Base-by-base conservation (phyloP, 1,140 invertebrate genomes). In the Pentalonia nigronervosa region DNA sequence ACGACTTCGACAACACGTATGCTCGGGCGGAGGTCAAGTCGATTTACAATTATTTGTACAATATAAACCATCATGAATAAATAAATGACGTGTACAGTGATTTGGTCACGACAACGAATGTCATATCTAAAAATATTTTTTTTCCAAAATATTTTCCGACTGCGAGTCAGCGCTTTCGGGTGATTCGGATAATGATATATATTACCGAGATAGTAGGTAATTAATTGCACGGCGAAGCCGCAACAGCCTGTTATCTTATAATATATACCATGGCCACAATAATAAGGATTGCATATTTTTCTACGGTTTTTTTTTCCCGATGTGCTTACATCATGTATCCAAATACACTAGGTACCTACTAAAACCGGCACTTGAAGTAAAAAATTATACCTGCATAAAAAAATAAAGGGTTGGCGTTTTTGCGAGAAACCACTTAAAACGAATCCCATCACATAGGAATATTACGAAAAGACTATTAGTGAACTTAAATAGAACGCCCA, bases 331-430 rank as follows among this genome's bases (percentile, higher is more conserved):
- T 30, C 23, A 60, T 60, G 56, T 67, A n/a, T 25, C 60, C 30
- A 0, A n/a, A 30, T 30, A 30, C 25, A 30, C 30, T n/a, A 67
- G 7, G 7, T 0, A 9, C 0, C 11, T 0, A 9, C 0, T 14
- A 30, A 67, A 67, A 67, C 30, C 4, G 30, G 23, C 9, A 8
- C 25, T 6, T 0, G 8, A 60, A 60, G 56, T 60, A 60, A 60
- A 60, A 60, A 25, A 9, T 11, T 8, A 30, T 30, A 30, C 14
- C 60, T n/a, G 60, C 60, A 30, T 14, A 30, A 67, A 56, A 56
- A 56, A 25, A 25, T 25, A 7, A 41, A 41, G 2, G 41, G 41
- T 41, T 41, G 1, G 1, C 9, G 17, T 11, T 0, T n/a, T 2
- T 9, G 11, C 3, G 17, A n/a, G 2, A 67, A n/a, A 67, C 25